Percentiles rank a stretch among this genome's conserved stretches.
These are phyloP conservation scores for Ammodytes dubius DNA, from an alignment of 2,113 vertebrate species.

Conservation along the genomic window DNA sequence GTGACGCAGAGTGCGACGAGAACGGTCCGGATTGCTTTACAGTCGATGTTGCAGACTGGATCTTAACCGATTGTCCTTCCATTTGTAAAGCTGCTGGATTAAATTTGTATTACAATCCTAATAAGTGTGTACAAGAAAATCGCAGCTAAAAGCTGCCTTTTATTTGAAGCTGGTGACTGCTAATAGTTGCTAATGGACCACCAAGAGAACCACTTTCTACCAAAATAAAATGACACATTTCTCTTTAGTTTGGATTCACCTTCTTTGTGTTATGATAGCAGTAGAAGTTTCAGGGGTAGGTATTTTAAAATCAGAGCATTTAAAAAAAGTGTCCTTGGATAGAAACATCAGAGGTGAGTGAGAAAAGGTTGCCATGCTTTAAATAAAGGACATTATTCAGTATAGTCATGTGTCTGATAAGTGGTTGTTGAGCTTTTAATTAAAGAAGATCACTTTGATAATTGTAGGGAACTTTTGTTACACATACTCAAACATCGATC, in stretches of 20 bases:
- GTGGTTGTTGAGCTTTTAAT: too few relatives aligned
- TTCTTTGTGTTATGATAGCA: not conserved
- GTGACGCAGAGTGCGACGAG: conserved; percentile 24
- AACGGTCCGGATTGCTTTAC: conserved; percentile 8
- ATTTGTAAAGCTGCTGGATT: not conserved
- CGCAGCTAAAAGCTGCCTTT: not conserved
- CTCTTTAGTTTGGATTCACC: not conserved
- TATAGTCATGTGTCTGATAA: too few relatives aligned
- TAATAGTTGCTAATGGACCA: not conserved
- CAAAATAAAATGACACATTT: too few relatives aligned
- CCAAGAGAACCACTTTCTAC: not conserved
- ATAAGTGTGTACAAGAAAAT: not conserved
- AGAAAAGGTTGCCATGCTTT: too few relatives aligned
- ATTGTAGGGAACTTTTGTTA: too few relatives aligned
- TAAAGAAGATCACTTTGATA: too few relatives aligned
- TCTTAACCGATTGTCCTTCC: not conserved
- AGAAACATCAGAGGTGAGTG: too few relatives aligned
- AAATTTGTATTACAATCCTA: not conserved
- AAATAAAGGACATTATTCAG: too few relatives aligned
- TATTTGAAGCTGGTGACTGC: not conserved
- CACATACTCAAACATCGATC: too few relatives aligned
- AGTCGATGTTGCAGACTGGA: conserved; percentile 22
- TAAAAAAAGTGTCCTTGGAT: too few relatives aligned
- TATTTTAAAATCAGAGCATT: too few relatives aligned
- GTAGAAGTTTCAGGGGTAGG: too few relatives aligned